Evolutionary conservation across 2,113 vertebrate species (phyloP).

Genomic region (Colaptes auratus): DNA sequence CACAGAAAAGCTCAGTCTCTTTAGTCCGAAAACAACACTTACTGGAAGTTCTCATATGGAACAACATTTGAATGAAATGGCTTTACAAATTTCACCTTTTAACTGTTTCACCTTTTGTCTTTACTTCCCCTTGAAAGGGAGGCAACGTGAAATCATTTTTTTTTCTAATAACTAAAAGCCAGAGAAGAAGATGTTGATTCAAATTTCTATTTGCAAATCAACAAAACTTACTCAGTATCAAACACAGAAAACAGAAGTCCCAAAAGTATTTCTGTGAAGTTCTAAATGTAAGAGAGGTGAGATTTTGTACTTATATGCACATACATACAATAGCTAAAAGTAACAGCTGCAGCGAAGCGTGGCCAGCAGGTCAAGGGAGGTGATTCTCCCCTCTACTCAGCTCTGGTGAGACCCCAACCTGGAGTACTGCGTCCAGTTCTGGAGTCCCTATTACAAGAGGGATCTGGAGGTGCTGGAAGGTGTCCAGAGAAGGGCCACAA

Average conservation of each 20-base stretch:
- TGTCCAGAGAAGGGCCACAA: too few species aligned
- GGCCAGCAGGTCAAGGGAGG: too few species aligned
- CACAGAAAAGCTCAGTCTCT: background rate
- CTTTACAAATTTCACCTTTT: background rate
- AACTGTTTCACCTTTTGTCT: background rate
- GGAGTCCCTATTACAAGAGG: too few species aligned
- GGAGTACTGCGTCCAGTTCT: too few species aligned
- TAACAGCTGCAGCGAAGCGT: background rate
- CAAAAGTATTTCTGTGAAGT: background rate
- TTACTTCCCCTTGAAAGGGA: background rate
- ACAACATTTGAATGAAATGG: background rate
- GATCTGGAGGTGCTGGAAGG: too few species aligned
- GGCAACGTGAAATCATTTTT: background rate
- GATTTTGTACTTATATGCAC: background rate
- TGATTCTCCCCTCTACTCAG: too few species aligned
- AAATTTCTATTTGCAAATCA: background rate
- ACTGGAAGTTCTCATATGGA: background rate
- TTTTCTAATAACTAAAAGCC: background rate
- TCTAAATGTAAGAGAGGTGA: background rate
- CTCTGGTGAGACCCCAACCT: too few species aligned
- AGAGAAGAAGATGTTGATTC: background rate
- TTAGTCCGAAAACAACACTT: background rate
- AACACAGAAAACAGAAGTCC: background rate
- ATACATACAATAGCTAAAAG: background rate
- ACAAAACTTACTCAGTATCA: background rate